Evolutionary conservation across 2,113 vertebrate species (phyloP).

Genomic region (Sturnus vulgaris): DNA sequence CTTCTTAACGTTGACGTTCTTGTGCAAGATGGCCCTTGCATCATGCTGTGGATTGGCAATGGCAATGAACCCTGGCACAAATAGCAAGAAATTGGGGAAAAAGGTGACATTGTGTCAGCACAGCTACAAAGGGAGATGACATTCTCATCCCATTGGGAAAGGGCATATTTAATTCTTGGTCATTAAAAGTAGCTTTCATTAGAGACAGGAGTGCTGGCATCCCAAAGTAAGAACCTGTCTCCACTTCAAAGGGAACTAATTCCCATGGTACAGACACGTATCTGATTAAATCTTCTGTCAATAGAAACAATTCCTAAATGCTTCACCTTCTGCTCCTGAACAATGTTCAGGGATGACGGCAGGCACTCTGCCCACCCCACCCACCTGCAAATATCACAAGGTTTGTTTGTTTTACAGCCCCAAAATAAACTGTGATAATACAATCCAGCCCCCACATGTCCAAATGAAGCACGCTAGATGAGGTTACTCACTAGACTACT

Average conservation of each 20-base stretch:
- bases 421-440: conserved; percentile 11
- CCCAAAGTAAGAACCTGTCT: neutral
- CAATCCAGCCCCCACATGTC: neutral
- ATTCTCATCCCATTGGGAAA: neutral
- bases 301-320: neutral
- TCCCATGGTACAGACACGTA: rapidly evolving
- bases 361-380: neutral
- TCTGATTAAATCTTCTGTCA: neutral
- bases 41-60: neutral
- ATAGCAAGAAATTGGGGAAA: neutral
- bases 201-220: neutral
- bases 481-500: neutral
- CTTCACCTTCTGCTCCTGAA: neutral
- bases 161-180: neutral
- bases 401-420: conserved; percentile 4
- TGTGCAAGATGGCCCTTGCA: neutral
- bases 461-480: neutral
- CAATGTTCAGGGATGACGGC: neutral
- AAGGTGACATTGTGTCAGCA: neutral
- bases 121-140: neutral
- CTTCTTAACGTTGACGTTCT: conserved; percentile 19
- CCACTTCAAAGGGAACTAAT: neutral
- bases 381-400: neutral
- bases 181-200: neutral
- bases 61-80: neutral